Conservation (phyloP, 2,113 vertebrate genomes). For the Terrapene triunguis region DNA sequence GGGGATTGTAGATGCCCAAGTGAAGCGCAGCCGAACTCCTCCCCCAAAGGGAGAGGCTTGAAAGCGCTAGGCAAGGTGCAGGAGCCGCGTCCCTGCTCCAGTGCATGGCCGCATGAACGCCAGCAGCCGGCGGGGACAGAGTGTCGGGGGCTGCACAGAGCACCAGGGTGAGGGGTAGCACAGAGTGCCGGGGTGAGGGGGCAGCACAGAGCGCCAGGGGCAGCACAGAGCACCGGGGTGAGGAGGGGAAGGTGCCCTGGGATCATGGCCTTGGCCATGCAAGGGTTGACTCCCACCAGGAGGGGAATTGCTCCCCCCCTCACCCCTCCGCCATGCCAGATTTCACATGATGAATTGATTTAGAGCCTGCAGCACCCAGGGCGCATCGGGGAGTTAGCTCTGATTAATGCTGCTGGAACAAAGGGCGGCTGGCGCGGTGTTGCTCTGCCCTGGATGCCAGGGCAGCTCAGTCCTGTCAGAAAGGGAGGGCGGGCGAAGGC, state of each 20-base stretch:
- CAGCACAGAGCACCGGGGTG: not conserved
- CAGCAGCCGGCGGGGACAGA: too few species aligned
- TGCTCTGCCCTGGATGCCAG: too few species aligned
- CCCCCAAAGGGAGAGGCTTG: not conserved
- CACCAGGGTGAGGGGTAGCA: too few species aligned
- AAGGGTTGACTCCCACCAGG: too few species aligned
- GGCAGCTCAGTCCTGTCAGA: not conserved
- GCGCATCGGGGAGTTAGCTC: not conserved
- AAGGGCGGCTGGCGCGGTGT: not conserved
- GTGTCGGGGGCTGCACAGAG: too few species aligned
- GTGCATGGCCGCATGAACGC: too few species aligned
- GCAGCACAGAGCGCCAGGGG: too few species aligned
- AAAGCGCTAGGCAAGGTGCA: too few species aligned
- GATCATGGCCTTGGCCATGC: too few species aligned
- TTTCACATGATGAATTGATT: accelerated
- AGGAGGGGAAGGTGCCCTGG: not conserved
- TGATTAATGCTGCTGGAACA: not conserved
- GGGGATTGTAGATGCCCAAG: not conserved
- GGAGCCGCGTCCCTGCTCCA: too few species aligned
- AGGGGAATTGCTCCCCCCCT: not conserved
- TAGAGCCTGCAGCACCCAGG: not conserved
- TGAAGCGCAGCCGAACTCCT: too few species aligned
- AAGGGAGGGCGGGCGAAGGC: not conserved
- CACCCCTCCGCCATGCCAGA: accelerated
- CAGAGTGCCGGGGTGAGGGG: too few species aligned